Evolutionary conservation across 1,140 invertebrate genomes (phyloP).

Genomic region (Ptiloglossa arizonensis): DNA sequence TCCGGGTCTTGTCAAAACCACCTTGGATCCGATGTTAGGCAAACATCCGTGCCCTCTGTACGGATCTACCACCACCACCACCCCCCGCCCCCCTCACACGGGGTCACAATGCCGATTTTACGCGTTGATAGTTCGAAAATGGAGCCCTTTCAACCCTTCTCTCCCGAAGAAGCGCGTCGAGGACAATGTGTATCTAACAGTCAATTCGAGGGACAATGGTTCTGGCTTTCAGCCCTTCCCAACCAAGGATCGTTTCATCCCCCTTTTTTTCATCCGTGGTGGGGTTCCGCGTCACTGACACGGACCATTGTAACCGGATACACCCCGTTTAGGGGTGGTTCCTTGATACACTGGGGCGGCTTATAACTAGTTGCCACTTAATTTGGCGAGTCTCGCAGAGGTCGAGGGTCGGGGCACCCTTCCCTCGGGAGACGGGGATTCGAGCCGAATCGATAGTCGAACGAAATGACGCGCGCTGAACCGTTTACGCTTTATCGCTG

Average conservation of each 20-base stretch:
- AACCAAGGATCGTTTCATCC: constrained; percentile 19
- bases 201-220: too few species aligned
- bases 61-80: too few species aligned
- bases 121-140: constrained; percentile 75
- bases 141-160: constrained; percentile 64
- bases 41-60: constrained; percentile 51
- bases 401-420: constrained; percentile 49
- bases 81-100: constrained; percentile 15
- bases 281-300: constrained; percentile 60
- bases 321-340: constrained; percentile 69
- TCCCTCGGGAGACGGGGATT: constrained; percentile 38
- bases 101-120: constrained; percentile 75
- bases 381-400: constrained; percentile 69
- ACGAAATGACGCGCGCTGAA: background rate
- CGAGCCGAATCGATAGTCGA: constrained; percentile 65
- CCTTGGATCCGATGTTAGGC: constrained; percentile 63
- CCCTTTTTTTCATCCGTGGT: constrained; percentile 1
- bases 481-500: constrained; percentile 1
- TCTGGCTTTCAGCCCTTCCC: background rate
- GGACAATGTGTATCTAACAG: too few species aligned
- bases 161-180: constrained; percentile 55
- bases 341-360: constrained; percentile 60
- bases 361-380: constrained; percentile 80
- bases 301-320: constrained; percentile 78
- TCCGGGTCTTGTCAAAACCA: constrained; percentile 77